Percentiles rank a stretch among this genome's conserved stretches.
phyloP scores from a whole-genome alignment of 1,140 invertebrate genomes.

The Sipha flava region DNA sequence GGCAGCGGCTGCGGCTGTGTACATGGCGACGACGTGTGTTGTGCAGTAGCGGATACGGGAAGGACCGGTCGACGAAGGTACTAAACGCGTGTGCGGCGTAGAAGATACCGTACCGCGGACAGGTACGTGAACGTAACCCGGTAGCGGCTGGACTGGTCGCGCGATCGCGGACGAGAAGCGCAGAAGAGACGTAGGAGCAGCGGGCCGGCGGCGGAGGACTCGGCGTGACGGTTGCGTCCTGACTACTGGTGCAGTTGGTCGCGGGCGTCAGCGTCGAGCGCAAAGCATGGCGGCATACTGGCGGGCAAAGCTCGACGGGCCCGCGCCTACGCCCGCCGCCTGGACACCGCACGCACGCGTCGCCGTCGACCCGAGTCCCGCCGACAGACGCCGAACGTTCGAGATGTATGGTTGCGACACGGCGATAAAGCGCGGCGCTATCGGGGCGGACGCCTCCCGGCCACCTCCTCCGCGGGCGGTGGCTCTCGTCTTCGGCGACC shows the following conservation, averaged over 20 bases:
- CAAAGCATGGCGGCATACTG: conserved; percentile 27
- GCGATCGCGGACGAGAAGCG: no score
- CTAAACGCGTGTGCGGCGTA: not conserved
- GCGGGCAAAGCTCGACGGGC: conserved; percentile 9
- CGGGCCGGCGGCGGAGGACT: not conserved
- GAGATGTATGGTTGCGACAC: not conserved
- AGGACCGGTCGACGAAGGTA: no score
- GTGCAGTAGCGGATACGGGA: no score
- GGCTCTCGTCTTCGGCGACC: not conserved
- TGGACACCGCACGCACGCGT: not conserved
- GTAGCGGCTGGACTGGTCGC: no score
- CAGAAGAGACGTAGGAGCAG: no score
- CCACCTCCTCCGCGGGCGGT: not conserved
- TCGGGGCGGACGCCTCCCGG: not conserved
- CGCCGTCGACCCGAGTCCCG: conserved; percentile 9
- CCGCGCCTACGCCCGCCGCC: conserved; percentile 16
- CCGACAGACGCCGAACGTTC: conserved; percentile 20
- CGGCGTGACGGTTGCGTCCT: conserved; percentile 54
- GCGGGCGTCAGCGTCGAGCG: conserved; percentile 36
- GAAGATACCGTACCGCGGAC: no score
- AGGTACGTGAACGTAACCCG: no score
- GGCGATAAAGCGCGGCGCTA: not conserved
- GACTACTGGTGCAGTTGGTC: conserved; percentile 51
- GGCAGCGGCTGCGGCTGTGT: conserved; percentile 7
- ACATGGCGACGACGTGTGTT: conserved; percentile 47